phyloP scores from a whole-genome alignment of 2,888 invertebrate genomes.

The Xestia xanthographa region DNA sequence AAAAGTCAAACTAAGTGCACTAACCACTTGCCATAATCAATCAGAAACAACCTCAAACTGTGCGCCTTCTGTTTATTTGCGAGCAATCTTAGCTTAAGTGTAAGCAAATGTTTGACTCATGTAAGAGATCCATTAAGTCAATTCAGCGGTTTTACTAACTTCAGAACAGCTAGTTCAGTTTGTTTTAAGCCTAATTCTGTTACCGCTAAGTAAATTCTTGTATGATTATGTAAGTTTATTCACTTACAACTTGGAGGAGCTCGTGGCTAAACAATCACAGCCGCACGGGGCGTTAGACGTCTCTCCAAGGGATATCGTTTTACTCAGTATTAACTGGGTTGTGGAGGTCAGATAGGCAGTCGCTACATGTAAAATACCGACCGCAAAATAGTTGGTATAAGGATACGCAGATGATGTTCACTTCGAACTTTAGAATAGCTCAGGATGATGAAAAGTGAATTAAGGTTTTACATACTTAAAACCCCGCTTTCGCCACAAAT shows the following conservation, averaged over 20 bases:
- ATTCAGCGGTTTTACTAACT: conserved; percentile 63
- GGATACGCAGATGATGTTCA: background rate
- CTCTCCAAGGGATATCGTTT: background rate
- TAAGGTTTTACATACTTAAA: background rate
- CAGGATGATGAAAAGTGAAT: background rate
- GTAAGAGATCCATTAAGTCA: conserved; percentile 62
- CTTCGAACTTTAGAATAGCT: conserved; percentile 18
- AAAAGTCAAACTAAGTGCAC: background rate
- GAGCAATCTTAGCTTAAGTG: conserved; percentile 32
- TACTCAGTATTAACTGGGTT: background rate
- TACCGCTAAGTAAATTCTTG: conserved; percentile 55
- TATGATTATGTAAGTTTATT: conserved; percentile 51
- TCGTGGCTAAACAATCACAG: background rate
- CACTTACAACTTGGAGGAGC: conserved; percentile 5
- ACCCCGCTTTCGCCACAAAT: background rate
- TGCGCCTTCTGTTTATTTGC: conserved; percentile 38
- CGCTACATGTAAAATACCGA: background rate
- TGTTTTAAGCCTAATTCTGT: conserved; percentile 50
- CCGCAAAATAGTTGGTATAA: background rate
- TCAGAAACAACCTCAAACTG: conserved; percentile 4
- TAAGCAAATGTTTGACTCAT: conserved; percentile 53
- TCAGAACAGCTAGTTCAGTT: conserved; percentile 51
- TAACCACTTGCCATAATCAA: background rate
- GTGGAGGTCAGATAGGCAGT: background rate
- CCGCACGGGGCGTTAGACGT: background rate